Base-by-base conservation (phyloP, 2,113 vertebrate species). In the Micromys minutus region DNA sequence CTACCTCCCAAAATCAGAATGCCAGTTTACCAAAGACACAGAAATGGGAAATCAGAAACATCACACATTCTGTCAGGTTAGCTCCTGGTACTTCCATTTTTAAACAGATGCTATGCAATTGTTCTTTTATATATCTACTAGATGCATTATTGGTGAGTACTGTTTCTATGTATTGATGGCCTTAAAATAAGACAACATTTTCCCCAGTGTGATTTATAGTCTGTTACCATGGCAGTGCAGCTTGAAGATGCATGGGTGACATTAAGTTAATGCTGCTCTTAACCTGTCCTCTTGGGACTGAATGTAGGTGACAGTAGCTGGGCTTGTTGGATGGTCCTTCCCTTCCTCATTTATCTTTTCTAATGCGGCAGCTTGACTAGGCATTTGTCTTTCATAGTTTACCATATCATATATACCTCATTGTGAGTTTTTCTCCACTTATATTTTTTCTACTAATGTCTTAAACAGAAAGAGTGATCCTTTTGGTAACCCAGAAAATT, bases 361-460 rank as follows among this genome's bases (percentile, higher is more conserved):
- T 93, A 92, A 94, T 31, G 87, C 93, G 87, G 91, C 69, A 96
- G 88, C 65, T 80, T 97, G 98, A 98, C 98, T 98, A 98, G 98
- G 98, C 97, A 88, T 98, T 98, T 98, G 98, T 98, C 98, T 98
- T 98, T 97, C 97, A 97, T 97, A 97, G 97, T 98, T 98, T 98
- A 98, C 97, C 98, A 98, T 98, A 98, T 98, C 94, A 95, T 97
- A 89, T 94, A 96, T 98, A 97, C 96, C 97, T 98, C 98, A 91
- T 92, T 98, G 98, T 97, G 97, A 98, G 97, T 96, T 98, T 98
- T 98, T 98, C 98, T 98, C 96, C 98, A 97, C 86, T 97, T 98
- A 98, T 98, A 98, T 98, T 98, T 97, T 98, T 98, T 98, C 98
- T 98, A 98, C 97, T 98, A 98, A 97, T 98, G 95, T 98, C 98